Base-by-base conservation (phyloP, 2,113 vertebrate species). In the Pseudorasbora parva region DNA sequence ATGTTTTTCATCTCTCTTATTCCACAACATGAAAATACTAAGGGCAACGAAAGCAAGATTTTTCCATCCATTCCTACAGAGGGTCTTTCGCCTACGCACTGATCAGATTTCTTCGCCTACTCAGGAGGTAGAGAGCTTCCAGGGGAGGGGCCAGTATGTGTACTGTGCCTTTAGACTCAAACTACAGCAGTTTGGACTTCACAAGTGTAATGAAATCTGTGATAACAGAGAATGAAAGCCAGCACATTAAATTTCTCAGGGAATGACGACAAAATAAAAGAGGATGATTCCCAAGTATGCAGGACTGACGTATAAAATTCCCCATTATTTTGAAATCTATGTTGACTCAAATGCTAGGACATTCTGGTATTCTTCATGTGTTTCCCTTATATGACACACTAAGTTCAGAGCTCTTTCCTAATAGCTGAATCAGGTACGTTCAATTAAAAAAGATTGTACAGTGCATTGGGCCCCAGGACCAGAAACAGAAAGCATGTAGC, bases 1-100 rank as follows among this genome's bases (percentile, higher is more conserved):
- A 84, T 89, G 92, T 93, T 94, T 94, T 93, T 93, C 92, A 94
- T 91, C 90, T 88, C 91, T 91, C 57, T 30, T 89, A 91, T 93
- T 91, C 88, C 90, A 89, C 84, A 90, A 89, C 90, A 74, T 81
- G 51, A 83, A 81, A 83, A 75, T 68, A 73, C 43, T 56, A 47
- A 68, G 82, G 83, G 85, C n/a, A 27, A 37, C n/a, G 87, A 79
- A 23, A 33, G 66, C 66, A 41, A 75, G 57, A 57, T 62, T 72
- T 91, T 92, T 93, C 90, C 90, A 90, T 89, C 85, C 85, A 88
- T 87, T 89, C 81, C 87, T 86, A 88, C 88, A 82, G 88, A 54
- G 82, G 71, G 87, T 84, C 87, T 90, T 90, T 86, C 72, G 89
- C 90, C 88, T 90, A 86, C 88, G 82, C 83, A 64, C 89, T 88